phyloP scores from a whole-genome alignment of 1,140 invertebrate genomes.

The Camponotus pennsylvanicus region DNA sequence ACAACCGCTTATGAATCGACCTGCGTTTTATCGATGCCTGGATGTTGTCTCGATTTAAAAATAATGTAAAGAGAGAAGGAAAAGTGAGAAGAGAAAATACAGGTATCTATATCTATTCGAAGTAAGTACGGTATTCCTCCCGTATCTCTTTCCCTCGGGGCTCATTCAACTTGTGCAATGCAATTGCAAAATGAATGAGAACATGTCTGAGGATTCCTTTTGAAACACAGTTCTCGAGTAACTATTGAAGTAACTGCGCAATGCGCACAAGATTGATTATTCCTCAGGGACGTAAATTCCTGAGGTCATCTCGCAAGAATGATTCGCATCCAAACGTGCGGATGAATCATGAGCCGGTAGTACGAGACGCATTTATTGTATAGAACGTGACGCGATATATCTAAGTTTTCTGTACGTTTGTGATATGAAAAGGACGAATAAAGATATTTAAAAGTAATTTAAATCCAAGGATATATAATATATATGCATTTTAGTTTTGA shows the following conservation, averaged over 20 bases:
- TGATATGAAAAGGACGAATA: slow-evolving; percentile 59
- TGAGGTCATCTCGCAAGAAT: not conserved
- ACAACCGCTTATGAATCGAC: not conserved
- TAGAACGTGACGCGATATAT: slow-evolving; percentile 11
- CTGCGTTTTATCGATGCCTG: not conserved
- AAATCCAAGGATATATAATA: slow-evolving; percentile 21
- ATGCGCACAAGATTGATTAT: slow-evolving; percentile 13
- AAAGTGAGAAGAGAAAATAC: not conserved
- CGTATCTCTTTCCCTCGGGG: not conserved
- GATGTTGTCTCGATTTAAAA: slow-evolving; percentile 16
- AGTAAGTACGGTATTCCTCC: not conserved
- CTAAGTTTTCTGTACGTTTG: slow-evolving; percentile 68
- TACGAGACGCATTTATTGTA: slow-evolving; percentile 56
- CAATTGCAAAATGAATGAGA: not conserved
- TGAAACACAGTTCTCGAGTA: slow-evolving; percentile 9
- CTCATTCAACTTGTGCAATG: slow-evolving; percentile 13
- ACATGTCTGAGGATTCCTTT: not conserved
- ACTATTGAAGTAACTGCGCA: not conserved
- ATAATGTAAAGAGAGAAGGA: not conserved
- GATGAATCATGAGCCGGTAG: not conserved
- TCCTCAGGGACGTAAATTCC: not conserved
- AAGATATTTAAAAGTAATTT: slow-evolving; percentile 54
- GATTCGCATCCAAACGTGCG: not conserved
- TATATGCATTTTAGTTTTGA: slow-evolving; percentile 47
- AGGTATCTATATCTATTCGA: slow-evolving; percentile 8